phyloP scores from a whole-genome alignment of 64 coral and sea anemone genomes.

The Pocillopora verrucosa region DNA sequence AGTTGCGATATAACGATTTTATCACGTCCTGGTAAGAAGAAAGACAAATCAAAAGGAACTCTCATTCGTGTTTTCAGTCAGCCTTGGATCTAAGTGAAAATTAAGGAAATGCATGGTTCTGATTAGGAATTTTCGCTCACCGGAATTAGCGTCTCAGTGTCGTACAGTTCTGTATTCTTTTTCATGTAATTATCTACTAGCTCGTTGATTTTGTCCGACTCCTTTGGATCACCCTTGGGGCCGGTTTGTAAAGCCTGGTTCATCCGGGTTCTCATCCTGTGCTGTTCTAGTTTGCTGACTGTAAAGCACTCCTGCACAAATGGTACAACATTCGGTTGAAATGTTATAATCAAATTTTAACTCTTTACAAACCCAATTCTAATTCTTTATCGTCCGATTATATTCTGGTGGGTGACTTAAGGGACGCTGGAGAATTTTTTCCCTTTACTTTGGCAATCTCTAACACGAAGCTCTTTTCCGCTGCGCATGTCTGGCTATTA shows the following conservation, averaged over 20 bases:
- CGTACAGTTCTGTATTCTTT: constrained; percentile 57
- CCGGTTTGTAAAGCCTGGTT: constrained; percentile 70
- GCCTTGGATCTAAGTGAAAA: too few species aligned
- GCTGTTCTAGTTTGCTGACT: constrained; percentile 71
- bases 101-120: too few species aligned
- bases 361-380: too few species aligned
- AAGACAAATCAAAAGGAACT: neutral
- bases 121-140: constrained; percentile 23
- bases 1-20: constrained; percentile 80
- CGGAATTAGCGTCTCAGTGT: constrained; percentile 67
- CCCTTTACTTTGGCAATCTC: too few species aligned
- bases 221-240: constrained; percentile 6
- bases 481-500: too few species aligned
- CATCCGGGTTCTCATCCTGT: constrained; percentile 63
- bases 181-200: constrained; percentile 78
- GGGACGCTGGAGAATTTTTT: too few species aligned
- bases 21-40: constrained; percentile 52
- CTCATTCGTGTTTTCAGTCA: neutral
- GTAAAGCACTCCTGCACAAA: constrained; percentile 77
- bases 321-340: too few species aligned
- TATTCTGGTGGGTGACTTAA: too few species aligned
- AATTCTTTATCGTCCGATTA: too few species aligned
- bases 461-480: too few species aligned
- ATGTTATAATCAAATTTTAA: too few species aligned
- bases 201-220: constrained; percentile 35